A percentile compares a stretch with the other conserved stretches of the same genome.
Evolutionary conservation across 2,797 vertebrate species (phyloP).

Genomic region (Taeniopygia guttata): DNA sequence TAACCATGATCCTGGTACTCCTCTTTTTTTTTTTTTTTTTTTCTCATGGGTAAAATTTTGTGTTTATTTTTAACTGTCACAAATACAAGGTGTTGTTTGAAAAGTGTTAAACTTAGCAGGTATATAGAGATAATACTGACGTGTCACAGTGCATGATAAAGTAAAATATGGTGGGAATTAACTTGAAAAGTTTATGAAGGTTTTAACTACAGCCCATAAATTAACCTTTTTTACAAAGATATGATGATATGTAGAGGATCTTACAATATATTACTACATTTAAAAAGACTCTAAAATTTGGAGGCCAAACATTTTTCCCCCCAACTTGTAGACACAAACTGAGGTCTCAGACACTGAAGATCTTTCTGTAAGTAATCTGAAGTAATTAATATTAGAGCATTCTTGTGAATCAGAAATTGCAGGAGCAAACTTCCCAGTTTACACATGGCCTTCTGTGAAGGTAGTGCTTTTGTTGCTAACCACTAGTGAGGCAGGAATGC

Average conservation of each 20-base stretch:
- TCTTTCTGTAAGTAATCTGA: neutral
- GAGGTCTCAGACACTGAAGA: neutral
- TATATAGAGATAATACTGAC: slow-evolving; percentile 74
- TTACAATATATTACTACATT: neutral
- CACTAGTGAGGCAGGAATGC: neutral
- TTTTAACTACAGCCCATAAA: slow-evolving; percentile 57
- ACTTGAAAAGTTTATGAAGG: slow-evolving; percentile 57
- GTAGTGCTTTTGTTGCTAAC: neutral
- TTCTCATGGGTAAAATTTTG: slow-evolving; percentile 72
- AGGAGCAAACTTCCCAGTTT: neutral
- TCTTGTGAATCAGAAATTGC: neutral
- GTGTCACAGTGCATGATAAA: slow-evolving; percentile 72
- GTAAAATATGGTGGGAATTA: slow-evolving; percentile 75
- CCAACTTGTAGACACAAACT: neutral
- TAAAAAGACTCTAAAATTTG: neutral
- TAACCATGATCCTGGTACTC: slow-evolving; percentile 16
- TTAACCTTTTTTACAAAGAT: slow-evolving; percentile 30
- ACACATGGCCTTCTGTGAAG: neutral
- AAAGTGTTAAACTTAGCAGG: slow-evolving; percentile 76
- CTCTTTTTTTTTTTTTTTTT: slow-evolving; percentile 46
- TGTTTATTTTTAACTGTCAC: slow-evolving; percentile 82
- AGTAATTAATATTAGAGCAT: neutral
- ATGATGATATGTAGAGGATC: neutral
- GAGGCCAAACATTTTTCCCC: neutral
- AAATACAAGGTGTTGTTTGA: slow-evolving; percentile 83